Base-by-base conservation (phyloP, 37 sponge, comb jelly and placozoan species). In the Amphimedon queenslandica region DNA sequence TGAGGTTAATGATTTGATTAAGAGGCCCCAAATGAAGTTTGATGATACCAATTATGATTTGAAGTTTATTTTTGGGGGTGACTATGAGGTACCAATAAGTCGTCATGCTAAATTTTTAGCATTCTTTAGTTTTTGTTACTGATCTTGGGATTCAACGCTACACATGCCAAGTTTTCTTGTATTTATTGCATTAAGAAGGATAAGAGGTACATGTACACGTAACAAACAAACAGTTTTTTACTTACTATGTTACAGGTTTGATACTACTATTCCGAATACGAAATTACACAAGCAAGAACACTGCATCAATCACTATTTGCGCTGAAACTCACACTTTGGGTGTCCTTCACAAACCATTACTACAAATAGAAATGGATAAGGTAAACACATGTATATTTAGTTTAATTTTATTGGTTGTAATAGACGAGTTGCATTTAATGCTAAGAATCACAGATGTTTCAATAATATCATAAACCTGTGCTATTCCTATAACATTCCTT, bases 371-470 rank as follows among this genome's bases (percentile, higher is more conserved):
- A 3, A 11, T n/a, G 6, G 55, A 40, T n/a, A n/a, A n/a, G n/a
- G n/a, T n/a, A n/a, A n/a, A n/a, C n/a, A n/a, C n/a, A n/a, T n/a
- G n/a, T n/a, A n/a, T n/a, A n/a, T n/a, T n/a, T n/a, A n/a, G n/a
- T n/a, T n/a, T n/a, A n/a, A n/a, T n/a, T n/a, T n/a, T n/a, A 5
- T 31, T 24, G 2, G 24, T 70, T 28, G 55, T 70, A 11, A 11
- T 70, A 21, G 71, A 70, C 40, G 71, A 41, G 24, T 55, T 70
- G 18, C 71, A 70, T 55, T 41, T 70, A 30, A 39, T 70, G 28
- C 34, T 70, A 10, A 20, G 67, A 21, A 30, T 66, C 8, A 33
- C 21, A 32, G 67, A 66, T 30, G 37, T 66, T 39, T 20, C 24
- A 37, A 6, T 70, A 40, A 4, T 47, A 31, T 43, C 40, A 32